Evolutionary conservation across 2,888 invertebrate genomes (phyloP).

Genomic region (Xanthorhoe spadicearia): DNA sequence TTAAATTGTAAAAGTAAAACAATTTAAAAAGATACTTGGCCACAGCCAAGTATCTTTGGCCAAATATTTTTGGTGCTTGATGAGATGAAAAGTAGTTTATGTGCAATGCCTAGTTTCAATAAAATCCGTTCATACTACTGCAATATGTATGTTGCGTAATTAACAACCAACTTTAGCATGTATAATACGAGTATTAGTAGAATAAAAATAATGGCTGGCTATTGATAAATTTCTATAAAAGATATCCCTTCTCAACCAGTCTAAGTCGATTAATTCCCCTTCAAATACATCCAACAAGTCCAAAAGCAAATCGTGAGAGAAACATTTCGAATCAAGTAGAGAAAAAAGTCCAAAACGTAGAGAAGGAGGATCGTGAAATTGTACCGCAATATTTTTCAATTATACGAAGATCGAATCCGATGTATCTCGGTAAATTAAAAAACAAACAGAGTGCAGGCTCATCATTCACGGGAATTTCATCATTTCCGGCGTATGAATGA

Average conservation of each 20-base stretch:
- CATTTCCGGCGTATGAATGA: slow-evolving; percentile 44
- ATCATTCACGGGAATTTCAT: slow-evolving; percentile 37
- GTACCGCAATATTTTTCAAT: slow-evolving; percentile 33
- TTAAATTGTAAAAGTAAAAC: too few relatives aligned
- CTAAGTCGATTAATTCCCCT: not conserved
- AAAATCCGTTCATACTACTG: too few relatives aligned
- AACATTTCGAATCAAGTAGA: slow-evolving; percentile 19
- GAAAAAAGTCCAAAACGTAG: slow-evolving; percentile 18
- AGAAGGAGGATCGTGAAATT: slow-evolving; percentile 6
- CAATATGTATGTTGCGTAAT: too few relatives aligned
- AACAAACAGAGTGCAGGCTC: slow-evolving; percentile 34
- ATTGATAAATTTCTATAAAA: not conserved
- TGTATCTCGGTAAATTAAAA: slow-evolving; percentile 37
- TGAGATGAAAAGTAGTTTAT: too few relatives aligned
- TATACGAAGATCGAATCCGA: slow-evolving; percentile 33
- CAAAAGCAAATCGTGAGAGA: slow-evolving; percentile 2
- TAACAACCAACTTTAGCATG: too few relatives aligned
- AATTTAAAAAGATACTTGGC: too few relatives aligned
- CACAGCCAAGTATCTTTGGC: too few relatives aligned
- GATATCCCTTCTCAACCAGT: not conserved
- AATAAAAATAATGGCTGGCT: too few relatives aligned
- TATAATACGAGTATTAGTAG: too few relatives aligned
- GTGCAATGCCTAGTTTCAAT: too few relatives aligned
- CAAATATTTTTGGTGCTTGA: too few relatives aligned
- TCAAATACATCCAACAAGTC: not conserved